phyloP scores from a whole-genome alignment of 53 echinoderm and acorn worm genomes.

The Arbacia lixula region DNA sequence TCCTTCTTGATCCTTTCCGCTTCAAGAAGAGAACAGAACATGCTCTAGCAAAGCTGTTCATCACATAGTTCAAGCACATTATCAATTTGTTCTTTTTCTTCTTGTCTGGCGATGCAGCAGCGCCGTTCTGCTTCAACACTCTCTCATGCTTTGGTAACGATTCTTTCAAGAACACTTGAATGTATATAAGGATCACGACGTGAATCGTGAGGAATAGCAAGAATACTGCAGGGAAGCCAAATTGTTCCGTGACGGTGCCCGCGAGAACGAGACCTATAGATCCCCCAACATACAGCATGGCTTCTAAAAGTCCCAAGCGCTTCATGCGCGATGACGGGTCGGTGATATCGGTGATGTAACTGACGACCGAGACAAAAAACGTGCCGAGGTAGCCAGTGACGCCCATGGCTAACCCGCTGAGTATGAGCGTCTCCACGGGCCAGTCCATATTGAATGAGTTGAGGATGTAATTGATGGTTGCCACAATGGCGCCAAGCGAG shows the following conservation, averaged over 20 bases:
- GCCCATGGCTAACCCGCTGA: slow-evolving; percentile 65
- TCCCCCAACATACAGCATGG: slow-evolving; percentile 84
- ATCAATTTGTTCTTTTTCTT: slow-evolving; percentile 30
- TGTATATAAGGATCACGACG: slow-evolving; percentile 60
- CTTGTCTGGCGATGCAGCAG: neutral
- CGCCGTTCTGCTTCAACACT: slow-evolving; percentile 49
- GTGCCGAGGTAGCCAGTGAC: slow-evolving; percentile 73
- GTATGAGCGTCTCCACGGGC: slow-evolving; percentile 61
- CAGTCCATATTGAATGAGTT: slow-evolving; percentile 50
- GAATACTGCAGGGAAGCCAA: slow-evolving; percentile 66
- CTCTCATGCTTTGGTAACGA: slow-evolving; percentile 65
- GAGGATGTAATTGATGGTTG: slow-evolving; percentile 50
- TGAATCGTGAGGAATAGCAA: slow-evolving; percentile 62
- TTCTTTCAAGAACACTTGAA: slow-evolving; percentile 62
- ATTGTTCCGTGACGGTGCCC: slow-evolving; percentile 48
- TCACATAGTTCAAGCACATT: slow-evolving; percentile 45
- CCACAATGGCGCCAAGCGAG: slow-evolving; percentile 54
- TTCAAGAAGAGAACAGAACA: slow-evolving; percentile 63
- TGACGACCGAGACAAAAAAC: slow-evolving; percentile 66
- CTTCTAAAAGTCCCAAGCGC: slow-evolving; percentile 80
- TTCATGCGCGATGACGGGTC: slow-evolving; percentile 68
- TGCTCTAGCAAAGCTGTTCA: slow-evolving; percentile 67
- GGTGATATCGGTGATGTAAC: slow-evolving; percentile 85
- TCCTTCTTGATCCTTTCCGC: slow-evolving; percentile 75
- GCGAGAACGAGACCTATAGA: slow-evolving; percentile 70